Evolutionary conservation across 2,797 vertebrate genomes (phyloP).

Genomic region (Hirundo rustica): DNA sequence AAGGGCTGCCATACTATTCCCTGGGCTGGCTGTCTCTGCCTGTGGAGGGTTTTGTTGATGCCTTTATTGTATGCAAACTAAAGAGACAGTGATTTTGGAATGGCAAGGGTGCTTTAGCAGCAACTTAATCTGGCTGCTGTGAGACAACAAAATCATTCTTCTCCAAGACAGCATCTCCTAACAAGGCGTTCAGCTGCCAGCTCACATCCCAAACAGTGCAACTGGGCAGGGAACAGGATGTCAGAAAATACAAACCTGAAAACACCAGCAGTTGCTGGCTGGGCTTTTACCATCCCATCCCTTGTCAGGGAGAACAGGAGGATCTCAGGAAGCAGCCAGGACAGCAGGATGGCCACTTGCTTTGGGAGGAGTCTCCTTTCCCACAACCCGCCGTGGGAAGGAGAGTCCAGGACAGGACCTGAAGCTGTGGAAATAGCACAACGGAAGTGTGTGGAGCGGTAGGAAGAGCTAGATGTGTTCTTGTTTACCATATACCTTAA

Average conservation of each 20-base stretch:
- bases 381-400: not conserved
- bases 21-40: not conserved
- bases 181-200: not conserved
- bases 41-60: not conserved
- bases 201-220: not conserved
- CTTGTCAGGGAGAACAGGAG: not conserved
- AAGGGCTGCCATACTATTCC: not conserved
- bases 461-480: not conserved
- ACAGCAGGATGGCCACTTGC: not conserved
- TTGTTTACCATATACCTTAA: not conserved
- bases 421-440: not conserved
- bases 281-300: not conserved
- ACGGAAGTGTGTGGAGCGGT: not conserved
- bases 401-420: not conserved
- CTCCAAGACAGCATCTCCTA: not conserved
- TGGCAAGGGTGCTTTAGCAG: not conserved
- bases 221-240: not conserved
- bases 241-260: not conserved
- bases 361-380: not conserved
- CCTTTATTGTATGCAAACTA: slow-evolving; percentile 13
- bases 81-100: not conserved
- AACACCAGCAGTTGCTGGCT: not conserved
- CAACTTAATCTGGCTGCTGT: not conserved
- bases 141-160: not conserved
- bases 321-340: not conserved